Evolutionary conservation across 2,888 invertebrate genomes (phyloP).

Genomic region (Cinara cedri): DNA sequence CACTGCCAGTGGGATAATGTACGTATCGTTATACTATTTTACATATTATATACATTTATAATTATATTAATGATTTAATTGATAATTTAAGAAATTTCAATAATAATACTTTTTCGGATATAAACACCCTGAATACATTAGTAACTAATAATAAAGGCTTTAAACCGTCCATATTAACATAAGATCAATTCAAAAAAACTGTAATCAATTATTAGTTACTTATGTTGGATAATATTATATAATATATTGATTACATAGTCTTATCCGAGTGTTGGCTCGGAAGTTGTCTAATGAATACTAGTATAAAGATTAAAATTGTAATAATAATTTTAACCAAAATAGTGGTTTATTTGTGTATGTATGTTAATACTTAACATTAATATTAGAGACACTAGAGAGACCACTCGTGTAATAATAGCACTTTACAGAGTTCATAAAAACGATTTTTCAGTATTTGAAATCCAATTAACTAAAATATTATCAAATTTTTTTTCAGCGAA

Average conservation of each 20-base stretch:
- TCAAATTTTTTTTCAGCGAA: background rate
- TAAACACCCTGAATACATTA: no score
- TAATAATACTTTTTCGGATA: no score
- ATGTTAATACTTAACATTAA: background rate
- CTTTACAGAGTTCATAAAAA: background rate
- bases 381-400: background rate
- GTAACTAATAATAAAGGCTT: background rate
- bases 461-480: background rate
- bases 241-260: background rate
- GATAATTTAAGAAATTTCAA: no score
- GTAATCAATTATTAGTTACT: background rate
- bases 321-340: constrained; percentile 1
- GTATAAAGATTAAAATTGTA: background rate
- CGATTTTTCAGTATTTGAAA: background rate
- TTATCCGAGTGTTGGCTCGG: background rate
- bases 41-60: no score
- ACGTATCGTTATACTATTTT: no score
- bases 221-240: constrained; percentile 4
- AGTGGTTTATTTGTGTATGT: background rate
- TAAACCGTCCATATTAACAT: no score
- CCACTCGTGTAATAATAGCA: background rate
- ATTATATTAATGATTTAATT: no score
- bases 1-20: no score
- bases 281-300: background rate
- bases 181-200: background rate